These are phyloP conservation scores for Pygmarrhopalites habei DNA, from an alignment of 1,140 invertebrate genomes.

Conservation along the genomic window DNA sequence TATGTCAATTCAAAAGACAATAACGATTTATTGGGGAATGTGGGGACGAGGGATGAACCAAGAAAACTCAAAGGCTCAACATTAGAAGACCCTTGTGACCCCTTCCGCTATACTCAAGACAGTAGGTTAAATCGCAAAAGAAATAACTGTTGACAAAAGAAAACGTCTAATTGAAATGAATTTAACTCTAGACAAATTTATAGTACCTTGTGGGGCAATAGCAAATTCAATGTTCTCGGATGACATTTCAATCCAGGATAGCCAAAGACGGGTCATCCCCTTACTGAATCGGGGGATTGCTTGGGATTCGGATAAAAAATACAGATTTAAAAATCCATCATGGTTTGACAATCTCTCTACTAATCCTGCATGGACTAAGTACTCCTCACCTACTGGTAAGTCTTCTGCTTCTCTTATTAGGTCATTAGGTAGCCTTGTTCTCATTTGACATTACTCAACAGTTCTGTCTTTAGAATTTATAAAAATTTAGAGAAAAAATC, in stretches of 20 bases:
- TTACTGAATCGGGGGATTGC: slow-evolving; percentile 79
- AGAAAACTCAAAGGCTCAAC: too few relatives aligned
- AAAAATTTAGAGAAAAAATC: too few relatives aligned
- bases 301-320: slow-evolving; percentile 82
- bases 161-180: neutral
- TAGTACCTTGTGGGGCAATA: slow-evolving; percentile 97
- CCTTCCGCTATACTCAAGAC: slow-evolving; percentile 58
- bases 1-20: slow-evolving; percentile 98
- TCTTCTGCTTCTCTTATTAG: too few relatives aligned
- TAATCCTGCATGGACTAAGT: too few relatives aligned
- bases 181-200: too few relatives aligned
- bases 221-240: slow-evolving; percentile 59
- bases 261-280: slow-evolving; percentile 49
- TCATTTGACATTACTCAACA: too few relatives aligned
- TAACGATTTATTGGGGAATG: slow-evolving; percentile 78
- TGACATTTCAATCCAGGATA: slow-evolving; percentile 34
- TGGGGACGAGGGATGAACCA: slow-evolving; percentile 43
- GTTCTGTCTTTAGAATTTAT: too few relatives aligned
- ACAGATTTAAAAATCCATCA: slow-evolving; percentile 75
- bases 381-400: neutral
- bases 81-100: slow-evolving; percentile 68
- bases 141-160: slow-evolving; percentile 36
- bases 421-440: too few relatives aligned
- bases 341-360: neutral
- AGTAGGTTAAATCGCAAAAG: slow-evolving; percentile 22